Percentiles rank a stretch among this genome's conserved stretches.
Conservation (phyloP, 2,113 vertebrate species). For the Elgaria multicarinata region DNA sequence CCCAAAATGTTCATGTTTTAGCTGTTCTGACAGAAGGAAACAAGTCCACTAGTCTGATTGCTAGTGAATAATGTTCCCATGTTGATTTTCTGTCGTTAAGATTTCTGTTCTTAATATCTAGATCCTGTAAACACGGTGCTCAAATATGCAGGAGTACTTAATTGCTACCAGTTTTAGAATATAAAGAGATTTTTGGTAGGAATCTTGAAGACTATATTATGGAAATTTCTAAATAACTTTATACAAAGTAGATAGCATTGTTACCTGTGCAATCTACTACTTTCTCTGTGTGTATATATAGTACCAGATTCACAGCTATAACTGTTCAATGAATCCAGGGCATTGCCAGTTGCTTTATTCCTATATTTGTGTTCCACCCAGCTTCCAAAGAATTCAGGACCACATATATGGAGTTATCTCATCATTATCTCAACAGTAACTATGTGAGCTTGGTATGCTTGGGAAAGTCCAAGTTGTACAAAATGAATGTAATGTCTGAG, state of each 20-base stretch:
- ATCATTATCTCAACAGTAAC: background rate
- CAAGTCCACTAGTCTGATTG: conserved; percentile 23
- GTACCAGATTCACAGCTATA: background rate
- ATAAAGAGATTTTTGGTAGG: background rate
- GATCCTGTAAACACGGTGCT: background rate
- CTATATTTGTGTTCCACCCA: background rate
- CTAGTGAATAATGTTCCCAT: conserved; percentile 20
- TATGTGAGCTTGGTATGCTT: background rate
- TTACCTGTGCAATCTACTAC: background rate
- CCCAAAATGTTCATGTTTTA: conserved; percentile 55
- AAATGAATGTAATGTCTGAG: background rate
- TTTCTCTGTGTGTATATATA: background rate
- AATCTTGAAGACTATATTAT: background rate
- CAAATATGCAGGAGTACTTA: background rate
- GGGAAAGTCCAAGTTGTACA: no score
- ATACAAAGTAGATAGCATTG: background rate
- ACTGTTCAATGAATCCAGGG: background rate
- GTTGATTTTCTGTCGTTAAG: background rate
- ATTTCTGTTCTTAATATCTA: background rate
- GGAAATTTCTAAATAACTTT: background rate
- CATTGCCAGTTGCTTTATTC: background rate
- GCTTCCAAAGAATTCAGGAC: background rate
- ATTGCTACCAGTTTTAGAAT: background rate
- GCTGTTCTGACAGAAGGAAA: conserved; percentile 48
- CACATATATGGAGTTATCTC: background rate